These are phyloP conservation scores for Apus apus DNA, from an alignment of 2,113 vertebrate genomes.

Conservation along the genomic window DNA sequence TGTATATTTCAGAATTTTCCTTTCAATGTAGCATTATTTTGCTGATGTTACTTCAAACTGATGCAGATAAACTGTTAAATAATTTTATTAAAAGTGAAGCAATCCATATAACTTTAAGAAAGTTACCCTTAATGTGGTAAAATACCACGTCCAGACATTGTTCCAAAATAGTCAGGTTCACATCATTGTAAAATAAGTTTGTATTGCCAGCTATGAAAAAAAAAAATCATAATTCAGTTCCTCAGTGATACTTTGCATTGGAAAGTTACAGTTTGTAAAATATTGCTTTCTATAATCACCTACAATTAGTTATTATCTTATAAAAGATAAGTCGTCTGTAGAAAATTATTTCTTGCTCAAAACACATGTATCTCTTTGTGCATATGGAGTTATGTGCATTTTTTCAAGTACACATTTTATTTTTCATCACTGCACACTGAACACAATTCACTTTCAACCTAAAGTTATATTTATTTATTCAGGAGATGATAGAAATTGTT, in stretches of 20 bases:
- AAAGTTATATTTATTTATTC: neutral
- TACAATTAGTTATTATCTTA: slow-evolving; percentile 7
- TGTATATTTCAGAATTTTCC: neutral
- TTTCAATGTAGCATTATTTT: neutral
- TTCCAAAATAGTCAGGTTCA: neutral
- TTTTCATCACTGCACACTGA: neutral
- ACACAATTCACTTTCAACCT: neutral
- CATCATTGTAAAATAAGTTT: neutral
- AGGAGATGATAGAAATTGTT: neutral
- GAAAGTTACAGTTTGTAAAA: neutral
- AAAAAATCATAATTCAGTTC: neutral
- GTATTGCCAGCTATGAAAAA: neutral
- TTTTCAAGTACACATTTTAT: neutral
- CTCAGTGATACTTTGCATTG: neutral
- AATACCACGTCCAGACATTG: neutral
- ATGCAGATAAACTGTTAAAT: neutral
- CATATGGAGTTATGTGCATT: neutral
- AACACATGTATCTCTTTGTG: neutral
- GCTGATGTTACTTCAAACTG: neutral
- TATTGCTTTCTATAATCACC: neutral
- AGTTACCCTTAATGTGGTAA: neutral
- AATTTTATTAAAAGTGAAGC: neutral
- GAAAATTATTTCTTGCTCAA: slow-evolving; percentile 3
- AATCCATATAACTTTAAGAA: neutral
- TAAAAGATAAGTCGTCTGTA: neutral